Evolutionary conservation across 2,113 vertebrate species (phyloP).

Genomic region (Hippopotamus amphibius): DNA sequence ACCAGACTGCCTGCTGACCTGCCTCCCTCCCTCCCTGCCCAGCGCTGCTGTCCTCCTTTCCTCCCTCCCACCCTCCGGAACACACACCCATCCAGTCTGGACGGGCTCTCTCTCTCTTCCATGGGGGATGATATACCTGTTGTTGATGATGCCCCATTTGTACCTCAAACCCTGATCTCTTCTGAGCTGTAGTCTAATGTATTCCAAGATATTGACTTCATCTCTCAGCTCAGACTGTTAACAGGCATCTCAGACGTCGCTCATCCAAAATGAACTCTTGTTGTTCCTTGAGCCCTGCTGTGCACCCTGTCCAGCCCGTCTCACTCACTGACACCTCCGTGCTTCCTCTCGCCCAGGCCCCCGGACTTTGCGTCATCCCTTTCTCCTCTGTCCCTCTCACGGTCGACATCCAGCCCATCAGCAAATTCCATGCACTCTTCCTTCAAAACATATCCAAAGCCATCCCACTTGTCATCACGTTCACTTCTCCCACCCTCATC

Average conservation of each 20-base stretch:
- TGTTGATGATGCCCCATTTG: too few relatives aligned
- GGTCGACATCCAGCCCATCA: fast-evolving
- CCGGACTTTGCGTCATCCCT: too few relatives aligned
- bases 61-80: not conserved
- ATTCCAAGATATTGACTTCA: fast-evolving
- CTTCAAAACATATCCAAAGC: too few relatives aligned
- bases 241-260: too few relatives aligned
- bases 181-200: not conserved
- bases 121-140: not conserved
- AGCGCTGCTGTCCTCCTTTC: fast-evolving
- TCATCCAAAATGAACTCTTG: fast-evolving
- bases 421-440: not conserved
- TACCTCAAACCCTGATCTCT: not conserved
- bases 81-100: not conserved
- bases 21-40: not conserved
- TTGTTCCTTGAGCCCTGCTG: too few relatives aligned
- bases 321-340: fast-evolving
- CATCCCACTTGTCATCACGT: not conserved
- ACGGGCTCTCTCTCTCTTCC: not conserved
- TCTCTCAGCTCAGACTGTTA: not conserved
- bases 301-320: fast-evolving
- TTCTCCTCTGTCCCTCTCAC: fast-evolving
- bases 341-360: not conserved
- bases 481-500: fast-evolving
- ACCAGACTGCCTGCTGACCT: too few relatives aligned